A percentile compares a stretch with the other conserved stretches of the same genome.
phyloP scores from a whole-genome alignment of 2,888 invertebrate genomes.

The Ormyrus thymus region DNA sequence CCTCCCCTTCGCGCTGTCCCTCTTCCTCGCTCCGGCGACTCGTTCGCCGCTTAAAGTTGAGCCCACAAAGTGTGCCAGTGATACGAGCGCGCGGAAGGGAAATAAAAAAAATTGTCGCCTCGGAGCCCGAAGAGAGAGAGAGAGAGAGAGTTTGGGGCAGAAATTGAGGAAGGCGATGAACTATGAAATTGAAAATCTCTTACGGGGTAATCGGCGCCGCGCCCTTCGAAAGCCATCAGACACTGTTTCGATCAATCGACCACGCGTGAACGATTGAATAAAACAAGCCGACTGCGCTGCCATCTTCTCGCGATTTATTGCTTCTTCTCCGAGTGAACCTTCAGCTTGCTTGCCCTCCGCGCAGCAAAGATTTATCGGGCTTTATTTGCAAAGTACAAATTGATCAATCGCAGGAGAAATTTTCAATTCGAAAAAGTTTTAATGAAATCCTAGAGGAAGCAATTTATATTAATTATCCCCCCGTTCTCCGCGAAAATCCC shows the following conservation, averaged over 20 bases:
- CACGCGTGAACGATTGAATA: constrained; percentile 24
- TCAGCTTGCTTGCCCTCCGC: neutral
- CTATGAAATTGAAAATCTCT: constrained; percentile 57
- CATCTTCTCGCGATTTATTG: too few species aligned
- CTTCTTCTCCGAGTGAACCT: too few species aligned
- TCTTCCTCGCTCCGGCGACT: neutral
- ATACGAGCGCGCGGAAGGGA: neutral
- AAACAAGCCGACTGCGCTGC: too few species aligned
- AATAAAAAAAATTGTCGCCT: constrained; percentile 12
- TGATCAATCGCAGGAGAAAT: too few species aligned
- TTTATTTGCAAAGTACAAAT: too few species aligned
- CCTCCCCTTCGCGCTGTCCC: neutral
- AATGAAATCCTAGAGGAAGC: too few species aligned
- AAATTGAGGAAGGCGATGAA: constrained; percentile 51
- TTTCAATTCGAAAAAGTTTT: too few species aligned
- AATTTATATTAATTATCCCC: neutral
- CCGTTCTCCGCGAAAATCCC: too few species aligned
- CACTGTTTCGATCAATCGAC: constrained; percentile 36
- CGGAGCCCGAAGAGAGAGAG: too few species aligned
- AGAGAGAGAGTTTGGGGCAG: neutral
- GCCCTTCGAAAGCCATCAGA: neutral
- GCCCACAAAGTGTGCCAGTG: neutral
- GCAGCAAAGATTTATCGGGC: neutral
- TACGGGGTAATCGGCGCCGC: neutral
- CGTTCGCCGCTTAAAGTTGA: constrained; percentile 4